phyloP scores from a whole-genome alignment of 2,888 invertebrate species.

The Uloborus plumipes region DNA sequence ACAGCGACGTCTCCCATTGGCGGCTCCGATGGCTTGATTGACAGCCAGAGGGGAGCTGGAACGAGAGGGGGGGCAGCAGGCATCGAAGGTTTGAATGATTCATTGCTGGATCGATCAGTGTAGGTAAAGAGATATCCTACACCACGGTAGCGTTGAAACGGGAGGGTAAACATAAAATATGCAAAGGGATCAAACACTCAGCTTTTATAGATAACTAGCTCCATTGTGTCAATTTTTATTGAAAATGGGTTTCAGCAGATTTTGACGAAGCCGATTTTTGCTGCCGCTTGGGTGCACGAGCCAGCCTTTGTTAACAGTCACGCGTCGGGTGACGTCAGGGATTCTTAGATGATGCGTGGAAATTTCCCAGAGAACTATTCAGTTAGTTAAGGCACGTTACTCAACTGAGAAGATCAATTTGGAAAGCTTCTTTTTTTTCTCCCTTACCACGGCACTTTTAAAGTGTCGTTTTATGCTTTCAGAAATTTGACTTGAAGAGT shows the following conservation, averaged over 20 bases:
- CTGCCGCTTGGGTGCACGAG: neutral
- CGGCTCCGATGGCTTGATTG: conserved; percentile 54
- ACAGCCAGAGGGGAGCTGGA: conserved; percentile 22
- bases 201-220: conserved; percentile 22
- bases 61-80: neutral
- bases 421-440: too few relatives aligned
- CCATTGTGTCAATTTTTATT: too few relatives aligned
- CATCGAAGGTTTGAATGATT: conserved; percentile 40
- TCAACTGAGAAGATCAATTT: too few relatives aligned
- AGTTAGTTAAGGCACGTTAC: too few relatives aligned
- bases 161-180: conserved; percentile 61
- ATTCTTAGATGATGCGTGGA: neutral
- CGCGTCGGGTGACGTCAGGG: conserved; percentile 3
- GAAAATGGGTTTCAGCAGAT: neutral
- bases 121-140: conserved; percentile 6
- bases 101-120: conserved; percentile 23
- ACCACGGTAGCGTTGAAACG: conserved; percentile 22
- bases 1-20: conserved; percentile 56
- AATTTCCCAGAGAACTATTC: too few relatives aligned
- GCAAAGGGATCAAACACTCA: conserved; percentile 32
- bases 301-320: conserved; percentile 3
- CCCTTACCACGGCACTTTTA: too few relatives aligned
- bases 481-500: too few relatives aligned
- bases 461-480: too few relatives aligned
- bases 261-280: neutral